phyloP scores from a whole-genome alignment of 2,888 invertebrate genomes.

The Caradrina kadenii region DNA sequence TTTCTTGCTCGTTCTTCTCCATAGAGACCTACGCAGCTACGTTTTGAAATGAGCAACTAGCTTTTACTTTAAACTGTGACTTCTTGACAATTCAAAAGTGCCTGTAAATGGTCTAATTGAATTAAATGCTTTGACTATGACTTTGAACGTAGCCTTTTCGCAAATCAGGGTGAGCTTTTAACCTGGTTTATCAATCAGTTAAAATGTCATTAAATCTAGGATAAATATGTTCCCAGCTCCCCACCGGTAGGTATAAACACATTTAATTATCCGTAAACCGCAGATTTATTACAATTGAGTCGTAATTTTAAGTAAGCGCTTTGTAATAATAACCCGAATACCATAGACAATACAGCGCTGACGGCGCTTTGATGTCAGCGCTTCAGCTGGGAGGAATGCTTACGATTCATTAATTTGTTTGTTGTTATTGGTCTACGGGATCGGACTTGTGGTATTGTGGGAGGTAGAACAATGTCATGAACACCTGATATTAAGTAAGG shows the following conservation, averaged over 20 bases:
- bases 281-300: conserved; percentile 35
- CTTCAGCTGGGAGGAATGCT: conserved; percentile 30
- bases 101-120: no score
- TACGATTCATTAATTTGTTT: conserved; percentile 26
- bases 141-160: background rate
- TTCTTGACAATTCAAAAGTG: no score
- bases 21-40: no score
- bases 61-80: no score
- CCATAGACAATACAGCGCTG: conserved; percentile 40
- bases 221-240: background rate
- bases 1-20: no score
- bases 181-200: background rate
- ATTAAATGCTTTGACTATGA: no score
- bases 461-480: background rate
- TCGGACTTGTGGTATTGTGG: conserved; percentile 21
- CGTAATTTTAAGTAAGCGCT: conserved; percentile 47
- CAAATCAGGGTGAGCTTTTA: background rate
- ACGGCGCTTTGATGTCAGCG: conserved; percentile 49
- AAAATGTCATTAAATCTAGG: background rate
- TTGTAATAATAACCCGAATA: conserved; percentile 51
- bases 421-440: conserved; percentile 16
- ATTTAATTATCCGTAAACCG: conserved; percentile 34
- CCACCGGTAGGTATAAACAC: background rate
- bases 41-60: no score
- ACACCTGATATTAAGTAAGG: background rate